These are phyloP conservation scores for Phrynocephalus versicolor DNA, from an alignment of 2,113 vertebrate genomes.

Conservation along the genomic window DNA sequence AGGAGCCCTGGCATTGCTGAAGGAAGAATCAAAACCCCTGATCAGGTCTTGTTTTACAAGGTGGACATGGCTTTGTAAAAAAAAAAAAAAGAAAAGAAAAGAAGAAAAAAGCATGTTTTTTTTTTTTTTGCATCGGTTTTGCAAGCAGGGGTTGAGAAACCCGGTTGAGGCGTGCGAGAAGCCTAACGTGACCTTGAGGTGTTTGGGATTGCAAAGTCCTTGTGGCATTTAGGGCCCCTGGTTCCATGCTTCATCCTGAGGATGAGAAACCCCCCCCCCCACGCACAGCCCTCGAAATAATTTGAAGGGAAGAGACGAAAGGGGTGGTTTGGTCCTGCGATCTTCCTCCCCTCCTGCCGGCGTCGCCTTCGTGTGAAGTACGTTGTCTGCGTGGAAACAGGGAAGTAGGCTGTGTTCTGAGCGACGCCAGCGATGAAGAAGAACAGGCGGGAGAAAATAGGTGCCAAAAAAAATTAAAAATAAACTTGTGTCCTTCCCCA, in stretches of 20 bases:
- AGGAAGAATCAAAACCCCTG: not conserved
- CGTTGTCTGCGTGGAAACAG: not conserved
- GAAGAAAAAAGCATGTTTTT: too few species aligned
- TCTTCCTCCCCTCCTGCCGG: too few species aligned
- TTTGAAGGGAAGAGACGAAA: not conserved
- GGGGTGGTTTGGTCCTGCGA: too few species aligned
- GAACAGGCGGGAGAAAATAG: not conserved
- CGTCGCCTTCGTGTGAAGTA: not conserved
- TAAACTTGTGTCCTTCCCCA: not conserved
- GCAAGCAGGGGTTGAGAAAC: too few species aligned
- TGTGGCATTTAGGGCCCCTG: not conserved
- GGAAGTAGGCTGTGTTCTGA: not conserved
- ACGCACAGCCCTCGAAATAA: not conserved
- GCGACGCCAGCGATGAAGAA: not conserved
- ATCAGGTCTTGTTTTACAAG: fast-evolving
- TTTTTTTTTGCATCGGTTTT: too few species aligned
- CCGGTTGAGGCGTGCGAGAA: too few species aligned
- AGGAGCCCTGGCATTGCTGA: too few species aligned
- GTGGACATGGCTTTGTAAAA: not conserved
- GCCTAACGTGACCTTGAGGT: conserved; percentile 8
- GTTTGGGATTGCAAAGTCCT: not conserved
- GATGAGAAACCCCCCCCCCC: too few species aligned
- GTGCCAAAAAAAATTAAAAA: not conserved
- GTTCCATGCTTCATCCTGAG: too few species aligned
- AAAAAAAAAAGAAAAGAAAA: too few species aligned